Base-by-base conservation (phyloP, 2,888 invertebrate species). In the Nemotelus pantherinus region DNA sequence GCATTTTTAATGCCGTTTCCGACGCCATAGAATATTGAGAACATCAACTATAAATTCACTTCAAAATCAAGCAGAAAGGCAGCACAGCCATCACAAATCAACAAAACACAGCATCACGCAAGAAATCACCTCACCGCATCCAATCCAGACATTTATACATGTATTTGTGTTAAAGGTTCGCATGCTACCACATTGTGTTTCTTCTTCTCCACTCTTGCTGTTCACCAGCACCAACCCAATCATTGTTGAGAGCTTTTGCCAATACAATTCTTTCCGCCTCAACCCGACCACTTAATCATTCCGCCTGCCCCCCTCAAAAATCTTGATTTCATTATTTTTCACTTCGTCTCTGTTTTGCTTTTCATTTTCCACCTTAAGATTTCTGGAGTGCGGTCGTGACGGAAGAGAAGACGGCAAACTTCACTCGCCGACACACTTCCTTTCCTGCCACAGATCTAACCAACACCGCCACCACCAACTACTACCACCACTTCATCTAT, bases 331-430 rank as follows among this genome's bases (percentile, higher is more conserved):
- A 65, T 65, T 65, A 55, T 10, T 57, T 57, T 71, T 65, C 47
- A 45, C 57, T n/a, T 74, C 48, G 47, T 74, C 63, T 74, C 60
- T 74, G 74, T 74, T 74, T 74, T 74, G 74, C 47, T 72, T 72
- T 74, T 48, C 47, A 45, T 60, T 74, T 74, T 74, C 60, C 48
- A 63, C 63, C 57, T 53, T 3, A 25, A 25, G 25, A 25, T 25
- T 25, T 25, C 25, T 25, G 25, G 25, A 25, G 25, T 25, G 44
- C 44, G 47, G 58, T 25, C 44, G 58, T 48, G 60, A 41, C 47
- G 25, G 41, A 63, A 10, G 6, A 41, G 41, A 3, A 4, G 63
- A 39, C n/a, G 45, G 72, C 63, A 63, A 25, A 9, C 63, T 7
- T 9, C 57, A 41, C 60, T 48, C n/a, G 48, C 48, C 74, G 63